Percentiles rank a stretch among this genome's conserved stretches.
These are phyloP conservation scores for Sebastes schlegelii DNA, from an alignment of 2,113 vertebrate genomes.

Conservation along the genomic window DNA sequence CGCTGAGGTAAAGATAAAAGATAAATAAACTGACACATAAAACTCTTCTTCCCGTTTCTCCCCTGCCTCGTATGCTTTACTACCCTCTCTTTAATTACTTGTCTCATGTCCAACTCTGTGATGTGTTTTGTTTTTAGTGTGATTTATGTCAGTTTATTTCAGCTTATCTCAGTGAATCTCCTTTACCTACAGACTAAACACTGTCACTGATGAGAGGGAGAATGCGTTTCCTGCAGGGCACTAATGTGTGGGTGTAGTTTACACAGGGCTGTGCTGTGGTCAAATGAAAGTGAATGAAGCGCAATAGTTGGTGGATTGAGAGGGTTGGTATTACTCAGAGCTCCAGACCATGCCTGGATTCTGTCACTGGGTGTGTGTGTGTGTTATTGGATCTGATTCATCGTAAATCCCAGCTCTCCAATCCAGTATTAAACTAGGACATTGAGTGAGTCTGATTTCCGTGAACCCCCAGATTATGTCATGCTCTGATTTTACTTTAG, in stretches of 20 bases:
- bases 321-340: constrained; percentile 54
- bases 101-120: constrained; percentile 15
- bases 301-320: constrained; percentile 53
- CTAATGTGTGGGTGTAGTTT: constrained; percentile 60
- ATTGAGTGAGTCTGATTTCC: constrained; percentile 53
- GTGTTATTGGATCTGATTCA: constrained; percentile 55
- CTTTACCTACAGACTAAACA: constrained; percentile 71
- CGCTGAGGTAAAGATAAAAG: constrained; percentile 88
- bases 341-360: constrained; percentile 57
- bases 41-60: not conserved
- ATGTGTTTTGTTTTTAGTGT: constrained; percentile 31
- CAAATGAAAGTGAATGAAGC: constrained; percentile 55
- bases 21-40: not conserved
- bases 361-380: constrained; percentile 49
- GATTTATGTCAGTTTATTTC: constrained; percentile 6
- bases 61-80: not conserved
- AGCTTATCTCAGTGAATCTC: constrained; percentile 45
- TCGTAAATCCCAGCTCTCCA: constrained; percentile 30
- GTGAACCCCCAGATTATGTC: constrained; percentile 33
- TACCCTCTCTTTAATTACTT: constrained; percentile 3
- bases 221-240: constrained; percentile 37
- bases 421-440: constrained; percentile 27
- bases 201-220: constrained; percentile 43
- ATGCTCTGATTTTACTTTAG: constrained; percentile 19
- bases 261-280: constrained; percentile 35